Evolutionary conservation across 2,113 vertebrate genomes (phyloP).

Genomic region (Stegostoma tigrinum): DNA sequence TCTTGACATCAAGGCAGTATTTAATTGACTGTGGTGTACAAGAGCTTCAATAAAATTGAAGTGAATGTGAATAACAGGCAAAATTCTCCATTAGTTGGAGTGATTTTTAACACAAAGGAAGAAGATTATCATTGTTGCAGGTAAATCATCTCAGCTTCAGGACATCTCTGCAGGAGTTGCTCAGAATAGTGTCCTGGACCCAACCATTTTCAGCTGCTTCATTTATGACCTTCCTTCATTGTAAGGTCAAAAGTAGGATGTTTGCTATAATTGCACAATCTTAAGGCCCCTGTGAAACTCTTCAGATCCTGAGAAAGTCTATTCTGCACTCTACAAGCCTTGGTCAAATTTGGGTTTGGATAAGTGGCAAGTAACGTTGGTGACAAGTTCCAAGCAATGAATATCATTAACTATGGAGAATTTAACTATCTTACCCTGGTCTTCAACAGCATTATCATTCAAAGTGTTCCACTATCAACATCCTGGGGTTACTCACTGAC

Average conservation of each 20-base stretch:
- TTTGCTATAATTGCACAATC: not conserved
- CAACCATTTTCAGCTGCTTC: not conserved
- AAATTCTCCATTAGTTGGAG: not conserved
- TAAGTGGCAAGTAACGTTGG: not conserved
- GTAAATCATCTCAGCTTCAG: not conserved
- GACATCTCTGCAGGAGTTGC: not conserved
- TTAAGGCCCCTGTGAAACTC: not conserved
- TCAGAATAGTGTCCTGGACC: not conserved
- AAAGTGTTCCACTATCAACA: not conserved
- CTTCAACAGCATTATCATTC: not conserved
- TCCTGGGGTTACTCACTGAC: not conserved
- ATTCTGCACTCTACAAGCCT: not conserved
- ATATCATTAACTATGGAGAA: not conserved
- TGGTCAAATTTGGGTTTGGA: not conserved
- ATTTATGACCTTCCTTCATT: not conserved
- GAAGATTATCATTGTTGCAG: not conserved
- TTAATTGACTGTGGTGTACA: not conserved
- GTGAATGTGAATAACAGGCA: not conserved
- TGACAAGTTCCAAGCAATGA: not conserved
- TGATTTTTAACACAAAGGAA: not conserved
- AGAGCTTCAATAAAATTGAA: not conserved
- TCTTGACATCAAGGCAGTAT: not conserved
- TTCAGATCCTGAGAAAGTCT: not conserved
- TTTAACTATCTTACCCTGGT: not conserved
- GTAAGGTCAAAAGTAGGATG: not conserved